These are phyloP conservation scores for Struthio camelus DNA, from an alignment of 2,113 vertebrate genomes.

Conservation along the genomic window DNA sequence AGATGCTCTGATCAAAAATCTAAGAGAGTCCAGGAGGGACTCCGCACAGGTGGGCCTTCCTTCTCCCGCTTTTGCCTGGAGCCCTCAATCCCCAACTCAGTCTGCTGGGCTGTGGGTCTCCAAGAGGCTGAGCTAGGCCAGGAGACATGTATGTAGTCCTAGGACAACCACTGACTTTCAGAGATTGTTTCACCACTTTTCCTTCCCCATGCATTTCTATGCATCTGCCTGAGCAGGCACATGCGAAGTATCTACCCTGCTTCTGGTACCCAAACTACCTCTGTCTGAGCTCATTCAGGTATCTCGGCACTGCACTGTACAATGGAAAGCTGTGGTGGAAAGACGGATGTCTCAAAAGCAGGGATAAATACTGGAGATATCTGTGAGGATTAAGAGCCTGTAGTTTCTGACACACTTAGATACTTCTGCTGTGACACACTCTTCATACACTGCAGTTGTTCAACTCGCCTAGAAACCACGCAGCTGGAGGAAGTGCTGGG, in stretches of 20 bases:
- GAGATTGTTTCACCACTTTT: too few species aligned
- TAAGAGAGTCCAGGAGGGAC: neutral
- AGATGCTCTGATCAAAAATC: neutral
- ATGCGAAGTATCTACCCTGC: too few species aligned
- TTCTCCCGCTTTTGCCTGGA: neutral
- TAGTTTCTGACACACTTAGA: neutral
- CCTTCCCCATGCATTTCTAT: too few species aligned
- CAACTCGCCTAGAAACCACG: neutral
- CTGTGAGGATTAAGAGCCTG: neutral
- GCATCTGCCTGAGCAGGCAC: too few species aligned
- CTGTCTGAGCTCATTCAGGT: too few species aligned
- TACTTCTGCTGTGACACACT: neutral
- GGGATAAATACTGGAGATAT: neutral
- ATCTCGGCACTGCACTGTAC: too few species aligned
- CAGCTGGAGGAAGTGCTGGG: neutral
- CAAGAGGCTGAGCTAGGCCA: neutral
- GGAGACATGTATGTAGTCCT: neutral
- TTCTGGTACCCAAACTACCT: too few species aligned
- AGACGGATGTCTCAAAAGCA: too few species aligned
- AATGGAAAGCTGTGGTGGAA: too few species aligned
- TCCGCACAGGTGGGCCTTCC: neutral
- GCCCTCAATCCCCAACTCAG: neutral
- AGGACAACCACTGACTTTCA: too few species aligned
- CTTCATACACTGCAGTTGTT: neutral
- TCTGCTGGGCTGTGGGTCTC: too few species aligned